phyloP scores from a whole-genome alignment of 2,888 invertebrate genomes.

The Callinectes sapidus region DNA sequence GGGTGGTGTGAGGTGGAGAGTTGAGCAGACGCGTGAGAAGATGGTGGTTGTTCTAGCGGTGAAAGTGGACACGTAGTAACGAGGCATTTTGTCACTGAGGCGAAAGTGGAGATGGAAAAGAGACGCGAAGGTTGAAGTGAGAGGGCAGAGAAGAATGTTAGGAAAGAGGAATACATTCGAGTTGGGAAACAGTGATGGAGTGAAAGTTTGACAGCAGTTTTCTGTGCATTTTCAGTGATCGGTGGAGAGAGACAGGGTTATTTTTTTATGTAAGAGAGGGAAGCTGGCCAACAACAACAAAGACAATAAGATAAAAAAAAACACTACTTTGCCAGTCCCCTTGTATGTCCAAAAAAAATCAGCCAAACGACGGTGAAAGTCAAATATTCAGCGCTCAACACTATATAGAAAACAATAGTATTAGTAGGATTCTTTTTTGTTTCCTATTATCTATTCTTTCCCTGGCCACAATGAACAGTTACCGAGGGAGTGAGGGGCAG shows the following conservation, averaged over 20 bases:
- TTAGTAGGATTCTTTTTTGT: not conserved
- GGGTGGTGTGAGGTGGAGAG: slow-evolving; percentile 15
- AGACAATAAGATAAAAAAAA: too few relatives aligned
- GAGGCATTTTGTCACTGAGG: slow-evolving; percentile 32
- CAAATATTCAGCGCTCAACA: too few relatives aligned
- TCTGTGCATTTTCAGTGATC: not conserved
- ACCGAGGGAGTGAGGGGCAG: not conserved
- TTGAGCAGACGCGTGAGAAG: not conserved
- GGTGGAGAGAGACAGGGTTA: not conserved
- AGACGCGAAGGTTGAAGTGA: not conserved
- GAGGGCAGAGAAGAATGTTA: not conserved
- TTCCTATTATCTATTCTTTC: not conserved
- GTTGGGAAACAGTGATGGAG: not conserved
- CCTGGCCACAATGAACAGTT: not conserved
- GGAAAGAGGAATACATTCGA: not conserved
- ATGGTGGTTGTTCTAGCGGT: not conserved
- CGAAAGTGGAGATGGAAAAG: not conserved
- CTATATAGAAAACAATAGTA: not conserved
- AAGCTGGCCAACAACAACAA: too few relatives aligned
- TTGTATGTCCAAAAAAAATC: too few relatives aligned
- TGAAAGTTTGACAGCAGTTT: not conserved
- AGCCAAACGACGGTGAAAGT: too few relatives aligned
- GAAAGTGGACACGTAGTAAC: slow-evolving; percentile 28
- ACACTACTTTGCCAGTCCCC: too few relatives aligned
- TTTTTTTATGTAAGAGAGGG: too few relatives aligned